phyloP scores from a whole-genome alignment of 1,140 invertebrate genomes.

The Probaryconus sp. region DNA sequence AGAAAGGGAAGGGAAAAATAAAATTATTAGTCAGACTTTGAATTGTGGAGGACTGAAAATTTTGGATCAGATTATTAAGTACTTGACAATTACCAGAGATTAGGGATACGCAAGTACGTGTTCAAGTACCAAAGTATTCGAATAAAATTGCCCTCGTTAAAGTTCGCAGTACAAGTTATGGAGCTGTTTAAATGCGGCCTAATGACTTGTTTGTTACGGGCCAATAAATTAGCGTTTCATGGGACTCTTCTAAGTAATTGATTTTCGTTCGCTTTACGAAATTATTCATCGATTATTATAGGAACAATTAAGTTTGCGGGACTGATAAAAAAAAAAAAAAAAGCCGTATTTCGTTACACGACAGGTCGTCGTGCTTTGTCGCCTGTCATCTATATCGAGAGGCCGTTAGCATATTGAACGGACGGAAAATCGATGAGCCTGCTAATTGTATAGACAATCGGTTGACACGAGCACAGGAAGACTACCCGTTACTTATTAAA shows the following conservation, averaged over 20 bases:
- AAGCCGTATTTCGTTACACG: slow-evolving; percentile 28
- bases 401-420: slow-evolving; percentile 58
- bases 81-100: no score
- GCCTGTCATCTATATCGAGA: slow-evolving; percentile 51
- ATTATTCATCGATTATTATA: slow-evolving; percentile 30
- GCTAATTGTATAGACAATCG: slow-evolving; percentile 71
- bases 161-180: slow-evolving; percentile 18
- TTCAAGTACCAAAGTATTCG: slow-evolving; percentile 24
- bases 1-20: no score
- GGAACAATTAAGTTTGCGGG: slow-evolving; percentile 17
- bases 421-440: slow-evolving; percentile 70
- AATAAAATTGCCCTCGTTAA: slow-evolving; percentile 40
- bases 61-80: no score
- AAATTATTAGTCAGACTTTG: no score
- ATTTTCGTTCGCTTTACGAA: no score
- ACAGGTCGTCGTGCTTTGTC: slow-evolving; percentile 38
- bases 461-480: slow-evolving; percentile 55
- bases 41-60: no score
- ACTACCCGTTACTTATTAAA: no score
- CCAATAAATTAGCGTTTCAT: slow-evolving; percentile 27
- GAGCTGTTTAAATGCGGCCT: slow-evolving; percentile 27
- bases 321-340: slow-evolving; percentile 12
- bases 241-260: slow-evolving; percentile 19
- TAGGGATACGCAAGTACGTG: slow-evolving; percentile 16
- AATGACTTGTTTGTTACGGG: slow-evolving; percentile 27